Percentiles rank a stretch among this genome's conserved stretches.
Evolutionary conservation across 2,113 vertebrate genomes (phyloP).

Genomic region (Gadus chalcogrammus): DNA sequence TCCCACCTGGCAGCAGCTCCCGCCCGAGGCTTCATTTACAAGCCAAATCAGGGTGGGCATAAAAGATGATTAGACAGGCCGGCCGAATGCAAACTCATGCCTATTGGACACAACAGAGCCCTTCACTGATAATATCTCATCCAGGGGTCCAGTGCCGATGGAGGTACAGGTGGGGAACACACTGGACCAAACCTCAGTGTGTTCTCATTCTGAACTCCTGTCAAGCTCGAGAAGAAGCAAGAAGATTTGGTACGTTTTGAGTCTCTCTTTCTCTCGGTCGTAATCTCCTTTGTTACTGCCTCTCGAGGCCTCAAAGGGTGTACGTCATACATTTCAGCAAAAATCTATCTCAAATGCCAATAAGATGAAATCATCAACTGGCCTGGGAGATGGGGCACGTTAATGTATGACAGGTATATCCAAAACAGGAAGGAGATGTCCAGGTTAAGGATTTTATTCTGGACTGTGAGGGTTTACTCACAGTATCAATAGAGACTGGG

Average conservation of each 20-base stretch:
- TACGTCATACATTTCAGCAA: constrained; percentile 35
- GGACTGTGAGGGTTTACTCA: neutral
- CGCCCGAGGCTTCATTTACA: constrained; percentile 67
- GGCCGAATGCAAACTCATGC: constrained; percentile 54
- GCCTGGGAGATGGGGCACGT: constrained; percentile 24
- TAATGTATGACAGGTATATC: constrained; percentile 4
- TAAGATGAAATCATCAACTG: constrained; percentile 30
- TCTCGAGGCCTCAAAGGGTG: constrained; percentile 11
- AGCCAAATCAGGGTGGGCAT: constrained; percentile 67
- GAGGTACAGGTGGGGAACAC: neutral
- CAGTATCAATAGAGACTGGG: constrained; percentile 16
- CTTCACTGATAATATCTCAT: constrained; percentile 24
- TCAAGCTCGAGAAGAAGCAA: neutral
- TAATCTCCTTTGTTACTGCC: constrained; percentile 20
- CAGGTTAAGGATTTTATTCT: neutral
- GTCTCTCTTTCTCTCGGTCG: constrained; percentile 17
- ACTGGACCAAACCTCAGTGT: no score
- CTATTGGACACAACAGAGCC: constrained; percentile 44
- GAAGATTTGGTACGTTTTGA: constrained; percentile 16
- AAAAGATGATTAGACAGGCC: constrained; percentile 38
- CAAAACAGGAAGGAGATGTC: constrained; percentile 29
- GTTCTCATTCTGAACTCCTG: no score
- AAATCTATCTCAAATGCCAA: constrained; percentile 40
- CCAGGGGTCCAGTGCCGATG: constrained; percentile 19
- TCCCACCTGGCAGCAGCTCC: constrained; percentile 21